These are phyloP conservation scores for Cryptoblepharus egeriae DNA, from an alignment of 2,797 vertebrate genomes.

Conservation along the genomic window DNA sequence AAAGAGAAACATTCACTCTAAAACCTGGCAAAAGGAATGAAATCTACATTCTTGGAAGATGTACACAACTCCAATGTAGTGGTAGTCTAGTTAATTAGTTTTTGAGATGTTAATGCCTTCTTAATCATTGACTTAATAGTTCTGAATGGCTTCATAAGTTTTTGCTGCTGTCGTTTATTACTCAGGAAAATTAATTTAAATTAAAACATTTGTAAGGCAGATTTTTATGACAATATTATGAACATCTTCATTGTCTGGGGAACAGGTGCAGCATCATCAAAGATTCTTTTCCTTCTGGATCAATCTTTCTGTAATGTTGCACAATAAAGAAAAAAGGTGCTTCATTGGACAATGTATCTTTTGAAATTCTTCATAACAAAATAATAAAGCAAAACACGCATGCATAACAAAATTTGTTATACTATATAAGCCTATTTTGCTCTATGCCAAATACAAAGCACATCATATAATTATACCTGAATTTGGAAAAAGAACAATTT, in stretches of 20 bases:
- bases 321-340: conserved; percentile 60
- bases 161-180: conserved; percentile 78
- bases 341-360: conserved; percentile 58
- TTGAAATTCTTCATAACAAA: conserved; percentile 71
- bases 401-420: conserved; percentile 64
- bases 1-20: conserved; percentile 61
- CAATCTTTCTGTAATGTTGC: conserved; percentile 69
- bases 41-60: conserved; percentile 69
- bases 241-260: conserved; percentile 72
- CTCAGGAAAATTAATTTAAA: conserved; percentile 81
- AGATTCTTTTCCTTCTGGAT: conserved; percentile 70
- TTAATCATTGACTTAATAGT: conserved; percentile 78
- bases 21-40: conserved; percentile 69
- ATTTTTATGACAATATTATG: conserved; percentile 76
- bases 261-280: conserved; percentile 74
- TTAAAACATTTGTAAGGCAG: conserved; percentile 78
- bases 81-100: conserved; percentile 76
- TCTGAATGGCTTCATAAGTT: conserved; percentile 73
- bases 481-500: conserved; percentile 35
- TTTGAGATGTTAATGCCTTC: conserved; percentile 71
- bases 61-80: conserved; percentile 71
- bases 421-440: conserved; percentile 48
- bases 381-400: conserved; percentile 58
- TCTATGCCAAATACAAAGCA: conserved; percentile 24
- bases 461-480: conserved; percentile 29